phyloP scores from a whole-genome alignment of 1,140 invertebrate genomes.

The Metopolophium dirhodum region DNA sequence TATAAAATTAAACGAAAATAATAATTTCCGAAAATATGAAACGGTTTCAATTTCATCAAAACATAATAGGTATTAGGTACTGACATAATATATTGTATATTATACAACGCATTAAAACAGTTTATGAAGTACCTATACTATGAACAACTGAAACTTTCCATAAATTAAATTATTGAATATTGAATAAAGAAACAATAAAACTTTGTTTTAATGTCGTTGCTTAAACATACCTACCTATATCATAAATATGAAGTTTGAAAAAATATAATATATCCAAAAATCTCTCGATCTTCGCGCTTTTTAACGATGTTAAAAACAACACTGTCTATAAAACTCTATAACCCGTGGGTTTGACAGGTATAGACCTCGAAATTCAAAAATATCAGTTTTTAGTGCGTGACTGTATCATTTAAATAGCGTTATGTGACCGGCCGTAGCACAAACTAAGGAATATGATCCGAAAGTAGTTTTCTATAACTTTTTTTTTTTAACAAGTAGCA shows the following conservation, averaged over 20 bases:
- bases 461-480: not conserved
- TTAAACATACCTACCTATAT: not conserved
- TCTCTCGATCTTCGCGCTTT: not conserved
- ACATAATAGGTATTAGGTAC: not conserved
- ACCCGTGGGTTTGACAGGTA: not conserved
- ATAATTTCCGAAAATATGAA: not conserved
- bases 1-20: not conserved
- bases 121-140: not conserved
- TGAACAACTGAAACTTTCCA: not conserved
- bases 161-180: not conserved
- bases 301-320: not conserved
- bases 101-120: not conserved
- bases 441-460: not conserved
- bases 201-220: not conserved
- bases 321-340: not conserved
- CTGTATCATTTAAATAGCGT: slow-evolving; percentile 3
- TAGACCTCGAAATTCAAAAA: not conserved
- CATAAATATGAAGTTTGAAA: not conserved
- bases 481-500: not conserved
- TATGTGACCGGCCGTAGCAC: not conserved
- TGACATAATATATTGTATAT: not conserved
- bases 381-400: slow-evolving; percentile 18
- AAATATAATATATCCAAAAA: not conserved
- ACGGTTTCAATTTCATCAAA: not conserved
- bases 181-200: not conserved